Base-by-base conservation (phyloP, 2,797 vertebrate genomes). In the Silurus lanzhouensis region DNA sequence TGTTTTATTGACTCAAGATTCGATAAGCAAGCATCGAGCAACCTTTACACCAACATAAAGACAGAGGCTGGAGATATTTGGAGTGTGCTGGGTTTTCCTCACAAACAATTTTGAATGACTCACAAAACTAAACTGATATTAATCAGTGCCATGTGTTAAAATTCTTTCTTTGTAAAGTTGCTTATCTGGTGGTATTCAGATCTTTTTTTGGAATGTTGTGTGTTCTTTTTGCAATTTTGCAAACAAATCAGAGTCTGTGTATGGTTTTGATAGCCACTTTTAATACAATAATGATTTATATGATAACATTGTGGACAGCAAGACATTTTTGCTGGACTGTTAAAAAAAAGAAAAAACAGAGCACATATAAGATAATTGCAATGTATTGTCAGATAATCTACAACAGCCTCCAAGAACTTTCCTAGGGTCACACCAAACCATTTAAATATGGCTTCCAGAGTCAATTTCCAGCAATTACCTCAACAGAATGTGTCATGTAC, bases 1-100 rank as follows among this genome's bases (percentile, higher is more conserved):
- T 85, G 84, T 88, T 86, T 89, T 88, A 88, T 80, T 72, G 86
- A 63, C 67, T 48, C 3, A 64, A 86, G 79, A 91, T 86, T 87
- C 58, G 87, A 90, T 88, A 66, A 83, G 55, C 25, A 8, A 84
- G n/a, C 57, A 27, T 15, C 68, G 57, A 38, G 19, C 9, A 27
- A 76, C n/a, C 17, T 77, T 77, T 77, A 60, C 27, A 70, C 7
- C 38, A 68, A 60, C 38, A 46, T 7, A 57, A n/a, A 60, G n/a
- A 38, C 52, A 46, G 48, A 80, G 31, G n/a, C 60, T 74, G 3
- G 7, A 58, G 52, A 58, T 52, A 20, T 31, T 76, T 19, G 8
- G 4, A 14, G 76, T 13, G 10, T 6, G 1, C n/a, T 44, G 19
- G 10, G 31, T 3, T 78, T 78, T 61, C 6, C 27, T 38, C 27